Evolutionary conservation across 2,797 vertebrate species (phyloP).

Genomic region (Sitta carolinensis): DNA sequence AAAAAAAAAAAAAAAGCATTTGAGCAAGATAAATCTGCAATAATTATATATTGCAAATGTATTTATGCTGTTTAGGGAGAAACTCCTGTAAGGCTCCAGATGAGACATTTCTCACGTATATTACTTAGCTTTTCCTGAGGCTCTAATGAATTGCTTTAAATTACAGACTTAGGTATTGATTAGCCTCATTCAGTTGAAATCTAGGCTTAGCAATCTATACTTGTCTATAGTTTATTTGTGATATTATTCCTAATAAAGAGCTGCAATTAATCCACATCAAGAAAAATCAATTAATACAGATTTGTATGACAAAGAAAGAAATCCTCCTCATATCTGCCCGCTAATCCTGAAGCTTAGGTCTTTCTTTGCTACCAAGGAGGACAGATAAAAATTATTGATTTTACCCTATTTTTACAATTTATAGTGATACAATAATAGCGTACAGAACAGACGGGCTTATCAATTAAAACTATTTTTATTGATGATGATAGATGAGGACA

Average conservation of each 20-base stretch:
- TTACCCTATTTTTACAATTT: constrained; percentile 61
- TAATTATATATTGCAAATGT: constrained; percentile 3
- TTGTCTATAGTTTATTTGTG: constrained; percentile 57
- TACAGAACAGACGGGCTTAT: constrained; percentile 58
- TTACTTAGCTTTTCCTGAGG: constrained; percentile 53
- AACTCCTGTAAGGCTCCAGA: constrained; percentile 55
- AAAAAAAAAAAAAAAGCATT: not conserved
- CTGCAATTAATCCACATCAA: constrained; percentile 75
- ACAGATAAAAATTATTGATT: constrained; percentile 67
- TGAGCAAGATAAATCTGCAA: constrained; percentile 28
- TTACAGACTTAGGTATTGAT: constrained; percentile 70
- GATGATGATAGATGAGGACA: not conserved
- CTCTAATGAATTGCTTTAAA: constrained; percentile 63
- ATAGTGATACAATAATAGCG: constrained; percentile 21
- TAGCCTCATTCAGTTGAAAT: constrained; percentile 66
- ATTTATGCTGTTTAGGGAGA: constrained; percentile 33
- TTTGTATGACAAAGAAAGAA: constrained; percentile 75
- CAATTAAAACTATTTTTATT: constrained; percentile 50
- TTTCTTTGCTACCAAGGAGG: constrained; percentile 52
- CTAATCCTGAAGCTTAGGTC: constrained; percentile 68
- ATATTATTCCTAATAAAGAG: constrained; percentile 72
- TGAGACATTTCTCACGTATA: constrained; percentile 70
- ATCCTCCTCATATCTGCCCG: constrained; percentile 61
- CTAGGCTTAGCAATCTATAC: constrained; percentile 66
- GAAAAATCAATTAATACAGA: constrained; percentile 77